Evolutionary conservation across 2,113 vertebrate genomes (phyloP).

Genomic region (Madoqua kirkii): DNA sequence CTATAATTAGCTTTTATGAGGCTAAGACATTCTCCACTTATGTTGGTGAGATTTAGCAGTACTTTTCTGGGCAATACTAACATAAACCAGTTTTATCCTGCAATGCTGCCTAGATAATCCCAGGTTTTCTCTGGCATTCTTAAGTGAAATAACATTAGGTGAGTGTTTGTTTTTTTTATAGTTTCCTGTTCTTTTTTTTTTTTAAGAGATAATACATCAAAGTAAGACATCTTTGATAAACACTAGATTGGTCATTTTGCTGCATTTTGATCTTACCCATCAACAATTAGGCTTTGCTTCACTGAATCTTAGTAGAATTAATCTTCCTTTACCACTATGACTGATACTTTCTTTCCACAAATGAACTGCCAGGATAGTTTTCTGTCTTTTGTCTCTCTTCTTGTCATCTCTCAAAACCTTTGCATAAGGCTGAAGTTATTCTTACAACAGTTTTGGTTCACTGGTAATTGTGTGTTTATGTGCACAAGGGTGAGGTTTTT

Average conservation of each 20-base stretch:
- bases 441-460: neutral
- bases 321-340: neutral
- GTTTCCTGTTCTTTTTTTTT: neutral
- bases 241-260: neutral
- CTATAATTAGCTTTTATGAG: slow-evolving; percentile 38
- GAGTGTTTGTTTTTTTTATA: neutral
- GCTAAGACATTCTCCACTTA: neutral
- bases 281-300: neutral
- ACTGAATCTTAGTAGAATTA: neutral
- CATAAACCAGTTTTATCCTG: neutral
- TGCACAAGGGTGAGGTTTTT: neutral
- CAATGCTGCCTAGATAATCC: neutral
- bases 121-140: neutral
- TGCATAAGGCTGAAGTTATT: neutral
- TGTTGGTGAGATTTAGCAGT: neutral
- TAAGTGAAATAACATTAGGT: neutral
- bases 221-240: neutral
- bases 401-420: neutral
- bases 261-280: neutral
- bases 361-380: neutral
- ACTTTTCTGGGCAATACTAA: slow-evolving; percentile 25
- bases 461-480: neutral
- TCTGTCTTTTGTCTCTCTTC: slow-evolving; percentile 11
- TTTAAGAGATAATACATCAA: neutral
- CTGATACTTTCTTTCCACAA: neutral